phyloP scores from a whole-genome alignment of 2,797 vertebrate species.

The Alectoris magna region DNA sequence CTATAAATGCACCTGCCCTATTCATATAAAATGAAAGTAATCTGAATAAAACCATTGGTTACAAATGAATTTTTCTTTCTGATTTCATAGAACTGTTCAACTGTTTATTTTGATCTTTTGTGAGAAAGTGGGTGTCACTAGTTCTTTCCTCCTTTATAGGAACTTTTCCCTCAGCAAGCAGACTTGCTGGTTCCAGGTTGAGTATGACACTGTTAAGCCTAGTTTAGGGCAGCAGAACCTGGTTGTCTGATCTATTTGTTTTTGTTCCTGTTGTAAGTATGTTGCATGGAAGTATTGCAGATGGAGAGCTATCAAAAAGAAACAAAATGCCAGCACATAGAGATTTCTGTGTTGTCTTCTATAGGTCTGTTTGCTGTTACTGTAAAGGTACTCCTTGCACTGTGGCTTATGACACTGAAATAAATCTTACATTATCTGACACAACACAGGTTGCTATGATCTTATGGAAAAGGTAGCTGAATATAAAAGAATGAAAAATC shows the following conservation, averaged over 20 bases:
- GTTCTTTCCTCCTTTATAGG: background rate
- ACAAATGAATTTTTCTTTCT: background rate
- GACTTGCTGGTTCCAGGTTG: too few species aligned
- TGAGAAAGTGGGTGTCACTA: background rate
- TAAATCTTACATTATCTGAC: background rate
- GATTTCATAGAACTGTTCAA: background rate
- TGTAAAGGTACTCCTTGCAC: background rate
- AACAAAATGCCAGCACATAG: background rate
- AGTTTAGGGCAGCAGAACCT: background rate
- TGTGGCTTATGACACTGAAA: background rate
- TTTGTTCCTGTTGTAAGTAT: background rate
- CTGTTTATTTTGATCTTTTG: background rate
- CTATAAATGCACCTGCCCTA: background rate
- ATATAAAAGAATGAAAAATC: background rate
- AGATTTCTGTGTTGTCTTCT: background rate
- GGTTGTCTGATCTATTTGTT: background rate
- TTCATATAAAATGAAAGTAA: background rate
- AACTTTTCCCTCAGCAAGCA: background rate
- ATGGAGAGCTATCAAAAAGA: background rate
- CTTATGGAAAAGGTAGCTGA: background rate
- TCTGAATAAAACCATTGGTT: background rate
- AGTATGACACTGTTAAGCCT: background rate
- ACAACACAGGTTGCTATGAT: rapidly evolving
- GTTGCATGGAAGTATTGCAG: background rate
- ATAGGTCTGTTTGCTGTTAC: background rate